A percentile compares a stretch with the other conserved stretches of the same genome.
Conservation (phyloP, 2,113 vertebrate species). For the Emydura subglobosa region DNA sequence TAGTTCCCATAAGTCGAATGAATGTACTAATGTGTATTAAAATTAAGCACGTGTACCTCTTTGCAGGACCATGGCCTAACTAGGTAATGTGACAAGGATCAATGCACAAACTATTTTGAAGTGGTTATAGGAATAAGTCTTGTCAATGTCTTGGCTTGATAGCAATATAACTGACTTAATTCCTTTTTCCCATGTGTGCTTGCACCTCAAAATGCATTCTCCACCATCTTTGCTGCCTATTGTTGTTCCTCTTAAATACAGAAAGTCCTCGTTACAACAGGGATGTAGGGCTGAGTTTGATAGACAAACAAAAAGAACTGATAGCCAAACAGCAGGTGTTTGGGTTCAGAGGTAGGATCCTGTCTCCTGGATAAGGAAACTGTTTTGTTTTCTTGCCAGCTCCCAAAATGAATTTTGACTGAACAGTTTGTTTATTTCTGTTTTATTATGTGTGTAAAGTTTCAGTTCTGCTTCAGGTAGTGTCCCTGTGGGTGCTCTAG, state of each 20-base stretch:
- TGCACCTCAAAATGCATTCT: neutral
- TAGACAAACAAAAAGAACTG: neutral
- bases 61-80: neutral
- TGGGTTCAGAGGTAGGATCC: neutral
- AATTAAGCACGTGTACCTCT: neutral
- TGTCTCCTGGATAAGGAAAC: neutral
- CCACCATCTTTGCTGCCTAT: neutral
- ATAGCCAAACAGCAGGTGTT: neutral
- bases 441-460: neutral
- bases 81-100: neutral
- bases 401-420: neutral
- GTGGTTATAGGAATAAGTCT: neutral
- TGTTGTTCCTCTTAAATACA: neutral
- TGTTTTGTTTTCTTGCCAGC: neutral
- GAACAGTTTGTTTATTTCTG: neutral
- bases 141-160: neutral
- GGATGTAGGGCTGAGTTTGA: neutral
- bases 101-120: neutral
- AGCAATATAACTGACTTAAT: neutral
- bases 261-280: neutral
- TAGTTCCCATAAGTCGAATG: neutral
- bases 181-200: neutral
- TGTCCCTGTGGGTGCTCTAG: no score
- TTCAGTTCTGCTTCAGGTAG: neutral
- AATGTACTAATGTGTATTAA: neutral